Evolutionary conservation across 2,888 invertebrate genomes (phyloP).

Genomic region (Agonopterix heracliana): DNA sequence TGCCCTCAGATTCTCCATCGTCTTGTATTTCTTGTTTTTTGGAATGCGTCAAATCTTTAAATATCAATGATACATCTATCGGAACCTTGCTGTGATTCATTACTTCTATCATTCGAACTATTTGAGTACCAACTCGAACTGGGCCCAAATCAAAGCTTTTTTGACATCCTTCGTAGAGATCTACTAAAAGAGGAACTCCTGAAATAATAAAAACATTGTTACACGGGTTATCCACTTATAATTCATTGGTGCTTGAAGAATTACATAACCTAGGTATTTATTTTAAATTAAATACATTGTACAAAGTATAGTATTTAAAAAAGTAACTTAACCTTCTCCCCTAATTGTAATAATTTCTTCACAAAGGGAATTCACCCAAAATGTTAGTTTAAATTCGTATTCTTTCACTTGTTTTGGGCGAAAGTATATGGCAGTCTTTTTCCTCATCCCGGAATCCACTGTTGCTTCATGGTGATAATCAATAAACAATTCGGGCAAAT

Average conservation of each 20-base stretch:
- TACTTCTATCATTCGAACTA: constrained; percentile 71
- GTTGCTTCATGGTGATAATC: constrained; percentile 50
- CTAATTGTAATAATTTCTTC: constrained; percentile 65
- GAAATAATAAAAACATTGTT: constrained; percentile 13
- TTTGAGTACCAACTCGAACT: constrained; percentile 67
- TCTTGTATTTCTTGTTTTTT: constrained; percentile 29
- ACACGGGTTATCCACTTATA: background rate
- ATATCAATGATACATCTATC: constrained; percentile 50
- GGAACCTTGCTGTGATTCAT: constrained; percentile 74
- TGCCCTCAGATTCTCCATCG: constrained; percentile 44
- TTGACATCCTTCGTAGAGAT: constrained; percentile 67
- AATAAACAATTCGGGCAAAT: constrained; percentile 67
- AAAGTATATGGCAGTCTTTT: constrained; percentile 71
- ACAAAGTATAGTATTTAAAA: no score
- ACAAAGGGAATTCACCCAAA: constrained; percentile 72
- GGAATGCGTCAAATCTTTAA: constrained; percentile 59
- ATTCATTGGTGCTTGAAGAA: background rate
- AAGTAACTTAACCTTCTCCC: constrained; percentile 67
- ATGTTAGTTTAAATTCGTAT: constrained; percentile 69
- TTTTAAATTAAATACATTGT: no score
- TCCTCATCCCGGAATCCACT: constrained; percentile 54
- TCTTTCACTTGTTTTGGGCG: constrained; percentile 68
- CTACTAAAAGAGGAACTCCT: constrained; percentile 62
- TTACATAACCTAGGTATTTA: no score
- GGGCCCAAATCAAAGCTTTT: constrained; percentile 62